Percentiles rank a stretch among this genome's conserved stretches.
Evolutionary conservation across 2,888 invertebrate species (phyloP).

Genomic region (Agelastica alni): DNA sequence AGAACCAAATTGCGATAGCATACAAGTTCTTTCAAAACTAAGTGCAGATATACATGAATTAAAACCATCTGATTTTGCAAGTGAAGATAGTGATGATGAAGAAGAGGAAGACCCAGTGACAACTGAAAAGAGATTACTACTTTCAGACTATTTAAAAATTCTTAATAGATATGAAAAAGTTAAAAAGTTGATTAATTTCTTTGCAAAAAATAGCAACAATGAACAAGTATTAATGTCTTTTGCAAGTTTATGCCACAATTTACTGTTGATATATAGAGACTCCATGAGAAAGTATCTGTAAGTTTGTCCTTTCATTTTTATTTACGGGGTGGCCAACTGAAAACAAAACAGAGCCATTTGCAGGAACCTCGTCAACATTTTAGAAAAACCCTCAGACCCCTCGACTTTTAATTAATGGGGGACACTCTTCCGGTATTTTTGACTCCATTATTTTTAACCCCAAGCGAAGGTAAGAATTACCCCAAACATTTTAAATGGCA

Average conservation of each 20-base stretch:
- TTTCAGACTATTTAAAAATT: slow-evolving; percentile 51
- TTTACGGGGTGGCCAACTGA: too few species aligned
- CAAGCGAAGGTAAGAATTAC: too few species aligned
- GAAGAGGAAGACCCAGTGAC: slow-evolving; percentile 62
- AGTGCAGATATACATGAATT: slow-evolving; percentile 53
- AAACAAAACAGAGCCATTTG: too few species aligned
- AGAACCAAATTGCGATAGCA: slow-evolving; percentile 59
- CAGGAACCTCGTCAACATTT: too few species aligned
- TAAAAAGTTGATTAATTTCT: slow-evolving; percentile 58
- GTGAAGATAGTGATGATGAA: slow-evolving; percentile 62
- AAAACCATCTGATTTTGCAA: slow-evolving; percentile 50
- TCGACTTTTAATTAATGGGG: too few species aligned
- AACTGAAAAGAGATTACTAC: slow-evolving; percentile 50
- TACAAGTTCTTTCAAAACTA: slow-evolving; percentile 64
- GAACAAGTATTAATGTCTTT: slow-evolving; percentile 49
- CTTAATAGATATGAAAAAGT: slow-evolving; percentile 53
- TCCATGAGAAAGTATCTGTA: slow-evolving; percentile 86
- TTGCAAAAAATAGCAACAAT: slow-evolving; percentile 54
- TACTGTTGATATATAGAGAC: slow-evolving; percentile 78
- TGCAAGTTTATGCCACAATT: slow-evolving; percentile 75
- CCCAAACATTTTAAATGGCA: too few species aligned
- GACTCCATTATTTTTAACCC: too few species aligned
- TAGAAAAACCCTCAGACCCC: too few species aligned
- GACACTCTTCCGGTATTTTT: too few species aligned
- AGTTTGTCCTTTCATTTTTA: too few species aligned